phyloP scores from a whole-genome alignment of 2,113 vertebrate species.

The Rhabdomys dilectus region DNA sequence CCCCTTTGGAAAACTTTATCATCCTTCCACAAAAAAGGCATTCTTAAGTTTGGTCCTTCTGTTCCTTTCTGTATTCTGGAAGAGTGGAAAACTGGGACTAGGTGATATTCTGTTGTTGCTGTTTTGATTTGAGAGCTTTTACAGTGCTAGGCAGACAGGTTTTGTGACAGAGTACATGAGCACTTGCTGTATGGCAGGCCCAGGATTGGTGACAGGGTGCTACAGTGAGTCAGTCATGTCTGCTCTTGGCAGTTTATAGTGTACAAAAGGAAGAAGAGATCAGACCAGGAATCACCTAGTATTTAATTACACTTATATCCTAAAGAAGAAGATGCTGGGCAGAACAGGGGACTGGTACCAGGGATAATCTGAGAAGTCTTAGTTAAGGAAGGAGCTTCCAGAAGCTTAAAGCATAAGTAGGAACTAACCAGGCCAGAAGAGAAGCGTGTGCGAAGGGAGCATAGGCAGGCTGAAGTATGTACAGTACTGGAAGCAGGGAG shows the following conservation, averaged over 20 bases:
- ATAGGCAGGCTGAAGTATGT: too few species aligned
- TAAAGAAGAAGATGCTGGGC: background rate
- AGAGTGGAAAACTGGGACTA: background rate
- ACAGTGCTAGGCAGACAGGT: background rate
- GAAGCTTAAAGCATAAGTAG: background rate
- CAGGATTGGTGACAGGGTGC: background rate
- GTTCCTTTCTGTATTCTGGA: background rate
- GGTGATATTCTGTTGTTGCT: background rate
- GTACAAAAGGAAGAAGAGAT: background rate
- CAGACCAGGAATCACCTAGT: background rate
- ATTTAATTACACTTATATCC: background rate
- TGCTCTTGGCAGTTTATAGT: slow-evolving; percentile 9
- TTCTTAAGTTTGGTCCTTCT: background rate
- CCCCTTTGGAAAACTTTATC: background rate
- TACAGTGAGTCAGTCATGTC: background rate
- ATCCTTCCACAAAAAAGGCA: background rate
- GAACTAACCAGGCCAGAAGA: background rate
- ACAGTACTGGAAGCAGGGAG: background rate
- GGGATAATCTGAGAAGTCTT: background rate
- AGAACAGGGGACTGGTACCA: background rate
- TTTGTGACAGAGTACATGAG: background rate
- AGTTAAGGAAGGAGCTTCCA: background rate
- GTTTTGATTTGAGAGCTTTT: background rate
- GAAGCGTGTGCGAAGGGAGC: background rate
- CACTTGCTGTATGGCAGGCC: background rate